phyloP scores from a whole-genome alignment of 2,113 vertebrate species.

The Oncorhynchus gorbuscha region DNA sequence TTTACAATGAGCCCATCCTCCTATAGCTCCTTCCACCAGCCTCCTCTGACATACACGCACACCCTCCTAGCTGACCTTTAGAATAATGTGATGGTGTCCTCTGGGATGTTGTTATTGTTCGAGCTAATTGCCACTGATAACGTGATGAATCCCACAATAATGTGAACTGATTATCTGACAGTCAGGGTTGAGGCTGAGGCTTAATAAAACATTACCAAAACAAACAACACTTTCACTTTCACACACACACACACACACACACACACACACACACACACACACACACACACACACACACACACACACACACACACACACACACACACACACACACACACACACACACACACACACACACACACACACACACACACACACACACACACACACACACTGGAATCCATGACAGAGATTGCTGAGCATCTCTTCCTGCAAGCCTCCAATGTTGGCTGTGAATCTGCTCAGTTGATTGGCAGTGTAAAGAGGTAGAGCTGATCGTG shows the following conservation, averaged over 20 bases:
- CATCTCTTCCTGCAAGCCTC: no score
- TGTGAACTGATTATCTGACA: constrained; percentile 31
- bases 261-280: not conserved
- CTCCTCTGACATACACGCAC: not conserved
- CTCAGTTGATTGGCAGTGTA: no score
- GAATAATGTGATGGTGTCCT: constrained; percentile 3
- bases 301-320: not conserved
- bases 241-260: no score
- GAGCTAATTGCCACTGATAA: constrained; percentile 23
- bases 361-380: no score
- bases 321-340: not conserved
- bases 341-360: not conserved
- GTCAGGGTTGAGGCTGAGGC: not conserved
- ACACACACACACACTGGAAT: not conserved
- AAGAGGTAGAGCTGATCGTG: no score
- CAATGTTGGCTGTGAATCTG: no score
- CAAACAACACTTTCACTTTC: constrained; percentile 7
- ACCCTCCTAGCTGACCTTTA: constrained; percentile 19
- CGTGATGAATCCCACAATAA: constrained; percentile 31
- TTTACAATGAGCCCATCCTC: no score
- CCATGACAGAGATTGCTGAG: no score
- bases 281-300: not conserved
- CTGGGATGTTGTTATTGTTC: constrained; percentile 6
- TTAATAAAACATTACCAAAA: constrained; percentile 37
- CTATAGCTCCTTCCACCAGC: no score